Conservation (phyloP, 2,113 vertebrate species). For the Opisthocomus hoazin region DNA sequence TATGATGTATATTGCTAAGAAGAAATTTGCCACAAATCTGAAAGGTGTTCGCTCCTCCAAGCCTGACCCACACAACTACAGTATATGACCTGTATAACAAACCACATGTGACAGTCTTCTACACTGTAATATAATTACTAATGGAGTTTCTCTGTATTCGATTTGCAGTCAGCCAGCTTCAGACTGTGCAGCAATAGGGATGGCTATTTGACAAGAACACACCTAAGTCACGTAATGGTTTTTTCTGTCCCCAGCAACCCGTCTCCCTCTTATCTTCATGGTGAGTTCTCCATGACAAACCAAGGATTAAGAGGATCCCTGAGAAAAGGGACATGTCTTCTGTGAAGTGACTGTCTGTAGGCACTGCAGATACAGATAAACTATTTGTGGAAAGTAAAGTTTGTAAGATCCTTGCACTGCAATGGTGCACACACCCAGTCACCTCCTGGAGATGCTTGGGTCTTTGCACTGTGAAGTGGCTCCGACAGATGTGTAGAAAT, state of each 20-base stretch:
- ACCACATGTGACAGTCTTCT: background rate
- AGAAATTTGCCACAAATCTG: background rate
- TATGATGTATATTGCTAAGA: background rate
- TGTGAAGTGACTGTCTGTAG: background rate
- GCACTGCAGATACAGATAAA: background rate
- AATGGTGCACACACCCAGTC: background rate
- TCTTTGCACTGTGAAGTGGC: background rate
- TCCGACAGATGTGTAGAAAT: background rate
- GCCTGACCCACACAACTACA: background rate
- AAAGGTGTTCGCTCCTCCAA: background rate
- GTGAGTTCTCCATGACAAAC: too few relatives aligned
- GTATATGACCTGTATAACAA: background rate
- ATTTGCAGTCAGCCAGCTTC: background rate
- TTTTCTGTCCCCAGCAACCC: background rate
- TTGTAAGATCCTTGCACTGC: background rate
- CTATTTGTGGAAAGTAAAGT: background rate
- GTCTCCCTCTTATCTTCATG: background rate
- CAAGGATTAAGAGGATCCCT: background rate
- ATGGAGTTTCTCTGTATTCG: background rate
- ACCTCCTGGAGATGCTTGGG: background rate
- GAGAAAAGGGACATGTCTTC: background rate
- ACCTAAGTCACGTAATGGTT: background rate
- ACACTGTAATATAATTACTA: background rate
- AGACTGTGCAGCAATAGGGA: background rate
- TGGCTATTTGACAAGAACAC: background rate